phyloP scores from a whole-genome alignment of 2,888 invertebrate genomes.

The Chironomus riparius region DNA sequence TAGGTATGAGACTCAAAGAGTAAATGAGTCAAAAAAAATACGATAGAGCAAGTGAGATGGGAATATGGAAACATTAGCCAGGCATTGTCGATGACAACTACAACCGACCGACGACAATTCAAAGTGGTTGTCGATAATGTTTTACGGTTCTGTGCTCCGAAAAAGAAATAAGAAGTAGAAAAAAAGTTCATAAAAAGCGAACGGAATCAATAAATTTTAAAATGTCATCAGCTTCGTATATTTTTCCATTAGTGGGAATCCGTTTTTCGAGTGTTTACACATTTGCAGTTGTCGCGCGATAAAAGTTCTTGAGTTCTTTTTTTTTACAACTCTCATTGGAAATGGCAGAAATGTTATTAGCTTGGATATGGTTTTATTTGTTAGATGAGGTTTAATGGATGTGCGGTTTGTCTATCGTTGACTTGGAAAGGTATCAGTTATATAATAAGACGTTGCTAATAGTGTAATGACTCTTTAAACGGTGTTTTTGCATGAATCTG shows the following conservation, averaged over 20 bases:
- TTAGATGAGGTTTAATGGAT: too few relatives aligned
- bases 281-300: not conserved
- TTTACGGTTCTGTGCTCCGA: not conserved
- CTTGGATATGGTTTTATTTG: not conserved
- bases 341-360: not conserved
- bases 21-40: too few relatives aligned
- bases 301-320: not conserved
- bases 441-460: too few relatives aligned
- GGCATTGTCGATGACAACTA: not conserved
- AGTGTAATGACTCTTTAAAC: too few relatives aligned
- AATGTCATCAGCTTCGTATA: slow-evolving; percentile 11
- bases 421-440: too few relatives aligned
- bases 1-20: not conserved
- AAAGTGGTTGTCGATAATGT: not conserved
- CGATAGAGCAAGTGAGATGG: too few relatives aligned
- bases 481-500: too few relatives aligned
- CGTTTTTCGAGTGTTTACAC: slow-evolving; percentile 10
- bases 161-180: not conserved
- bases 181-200: slow-evolving; percentile 3
- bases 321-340: not conserved
- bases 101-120: not conserved
- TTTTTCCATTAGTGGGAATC: slow-evolving; percentile 8
- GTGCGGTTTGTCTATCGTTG: too few relatives aligned
- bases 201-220: slow-evolving; percentile 14
- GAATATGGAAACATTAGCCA: too few relatives aligned